Percentiles rank a stretch among this genome's conserved stretches.
Evolutionary conservation across 2,113 vertebrate species (phyloP).

Genomic region (Saiga tatarica): DNA sequence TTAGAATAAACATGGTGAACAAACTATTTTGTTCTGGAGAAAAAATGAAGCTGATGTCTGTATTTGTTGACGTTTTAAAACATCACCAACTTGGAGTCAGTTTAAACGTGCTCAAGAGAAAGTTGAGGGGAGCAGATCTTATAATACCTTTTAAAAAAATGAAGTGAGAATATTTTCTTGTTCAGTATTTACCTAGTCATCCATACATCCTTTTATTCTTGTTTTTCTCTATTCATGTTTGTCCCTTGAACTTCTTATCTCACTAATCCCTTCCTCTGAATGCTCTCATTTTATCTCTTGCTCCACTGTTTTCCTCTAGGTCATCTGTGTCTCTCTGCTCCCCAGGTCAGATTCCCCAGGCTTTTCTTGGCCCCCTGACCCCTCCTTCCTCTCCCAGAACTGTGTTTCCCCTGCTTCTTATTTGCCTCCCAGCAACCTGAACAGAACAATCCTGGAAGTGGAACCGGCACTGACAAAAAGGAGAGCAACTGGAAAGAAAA

Average conservation of each 20-base stretch:
- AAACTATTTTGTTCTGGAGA: conserved; percentile 45
- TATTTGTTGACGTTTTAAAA: conserved; percentile 69
- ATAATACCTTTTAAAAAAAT: conserved; percentile 66
- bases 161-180: conserved; percentile 63
- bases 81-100: conserved; percentile 61
- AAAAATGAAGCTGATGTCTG: conserved; percentile 50
- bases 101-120: conserved; percentile 73
- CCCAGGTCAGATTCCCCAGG: conserved; percentile 70
- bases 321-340: conserved; percentile 73
- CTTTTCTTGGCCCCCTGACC: conserved; percentile 77
- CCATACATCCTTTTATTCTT: conserved; percentile 67
- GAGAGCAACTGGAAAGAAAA: conserved; percentile 83
- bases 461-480: conserved; percentile 81
- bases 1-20: conserved; percentile 14
- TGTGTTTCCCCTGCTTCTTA: conserved; percentile 64
- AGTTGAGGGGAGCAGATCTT: conserved; percentile 55
- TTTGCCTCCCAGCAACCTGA: conserved; percentile 79
- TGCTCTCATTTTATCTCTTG: conserved; percentile 80
- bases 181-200: conserved; percentile 66
- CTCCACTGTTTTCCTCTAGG: conserved; percentile 73
- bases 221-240: conserved; percentile 75
- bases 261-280: conserved; percentile 74
- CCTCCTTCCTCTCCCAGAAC: conserved; percentile 76
- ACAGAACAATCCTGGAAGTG: conserved; percentile 78
- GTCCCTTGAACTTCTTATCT: conserved; percentile 79